Conservation (phyloP, 2,888 invertebrate species). For the Fabriciana adippe region DNA sequence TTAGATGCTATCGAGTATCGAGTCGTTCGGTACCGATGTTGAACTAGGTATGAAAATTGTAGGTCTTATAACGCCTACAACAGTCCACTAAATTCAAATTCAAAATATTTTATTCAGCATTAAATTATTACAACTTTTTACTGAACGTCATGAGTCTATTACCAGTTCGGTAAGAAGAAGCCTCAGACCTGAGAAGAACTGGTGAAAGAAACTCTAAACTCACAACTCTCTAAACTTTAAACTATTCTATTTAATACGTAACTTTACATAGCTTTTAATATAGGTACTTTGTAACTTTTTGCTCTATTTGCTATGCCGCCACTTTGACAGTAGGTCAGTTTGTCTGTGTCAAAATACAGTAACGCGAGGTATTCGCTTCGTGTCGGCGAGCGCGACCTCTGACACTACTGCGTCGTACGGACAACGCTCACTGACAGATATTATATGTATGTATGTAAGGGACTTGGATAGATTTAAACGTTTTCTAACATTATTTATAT, state of each 20-base stretch:
- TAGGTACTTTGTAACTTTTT: neutral
- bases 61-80: too few species aligned
- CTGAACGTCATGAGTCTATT: too few species aligned
- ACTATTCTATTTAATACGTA: neutral
- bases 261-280: neutral
- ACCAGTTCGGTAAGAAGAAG: too few species aligned
- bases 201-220: neutral
- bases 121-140: too few species aligned
- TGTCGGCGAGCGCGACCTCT: conserved; percentile 44
- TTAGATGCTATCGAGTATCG: too few species aligned
- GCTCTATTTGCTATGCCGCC: conserved; percentile 7
- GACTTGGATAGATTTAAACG: conserved; percentile 7
- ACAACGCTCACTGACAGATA: conserved; percentile 32
- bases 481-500: neutral
- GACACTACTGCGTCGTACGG: conserved; percentile 39
- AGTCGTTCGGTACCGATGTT: too few species aligned
- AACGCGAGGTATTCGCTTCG: conserved; percentile 38
- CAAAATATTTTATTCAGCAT: too few species aligned
- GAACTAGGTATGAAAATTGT: too few species aligned
- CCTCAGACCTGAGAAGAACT: too few species aligned
- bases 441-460: conserved; percentile 1
- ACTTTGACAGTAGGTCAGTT: conserved; percentile 19
- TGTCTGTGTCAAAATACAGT: conserved; percentile 30
- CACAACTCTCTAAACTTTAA: neutral
- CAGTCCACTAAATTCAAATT: too few species aligned